These are phyloP conservation scores for Steatornis caripensis DNA, from an alignment of 2,113 vertebrate species.

Conservation along the genomic window DNA sequence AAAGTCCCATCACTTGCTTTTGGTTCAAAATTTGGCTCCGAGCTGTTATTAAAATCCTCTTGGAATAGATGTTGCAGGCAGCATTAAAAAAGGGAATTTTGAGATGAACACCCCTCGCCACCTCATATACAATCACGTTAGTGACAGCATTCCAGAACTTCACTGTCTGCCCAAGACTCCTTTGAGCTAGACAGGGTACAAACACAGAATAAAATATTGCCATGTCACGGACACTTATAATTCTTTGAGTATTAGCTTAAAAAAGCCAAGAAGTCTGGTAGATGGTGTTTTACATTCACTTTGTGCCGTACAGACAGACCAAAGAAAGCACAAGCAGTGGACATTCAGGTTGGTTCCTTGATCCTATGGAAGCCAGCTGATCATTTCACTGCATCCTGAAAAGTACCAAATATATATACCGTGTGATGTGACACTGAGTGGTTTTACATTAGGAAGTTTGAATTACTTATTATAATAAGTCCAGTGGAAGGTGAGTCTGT, in stretches of 20 bases:
- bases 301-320: not conserved
- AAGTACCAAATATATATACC: not conserved
- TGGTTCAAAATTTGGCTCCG: not conserved
- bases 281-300: not conserved
- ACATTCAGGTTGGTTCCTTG: not conserved
- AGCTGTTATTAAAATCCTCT: not conserved
- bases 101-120: not conserved
- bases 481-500: not conserved
- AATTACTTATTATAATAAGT: not conserved
- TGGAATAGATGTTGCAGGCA: not conserved
- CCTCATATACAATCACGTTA: not conserved
- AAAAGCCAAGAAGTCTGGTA: not conserved
- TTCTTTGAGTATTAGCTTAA: not conserved
- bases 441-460: not conserved
- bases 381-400: not conserved
- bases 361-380: not conserved
- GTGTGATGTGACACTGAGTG: not conserved
- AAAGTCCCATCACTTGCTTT: not conserved
- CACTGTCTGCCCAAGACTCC: not conserved
- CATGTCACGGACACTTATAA: not conserved
- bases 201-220: constrained; percentile 8
- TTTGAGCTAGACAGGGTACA: not conserved
- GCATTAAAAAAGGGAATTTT: not conserved
- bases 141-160: not conserved
- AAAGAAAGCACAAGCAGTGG: not conserved